A percentile compares a stretch with the other conserved stretches of the same genome.
Evolutionary conservation across 2,888 invertebrate species (phyloP).

Genomic region (Limnephilus lunatus): DNA sequence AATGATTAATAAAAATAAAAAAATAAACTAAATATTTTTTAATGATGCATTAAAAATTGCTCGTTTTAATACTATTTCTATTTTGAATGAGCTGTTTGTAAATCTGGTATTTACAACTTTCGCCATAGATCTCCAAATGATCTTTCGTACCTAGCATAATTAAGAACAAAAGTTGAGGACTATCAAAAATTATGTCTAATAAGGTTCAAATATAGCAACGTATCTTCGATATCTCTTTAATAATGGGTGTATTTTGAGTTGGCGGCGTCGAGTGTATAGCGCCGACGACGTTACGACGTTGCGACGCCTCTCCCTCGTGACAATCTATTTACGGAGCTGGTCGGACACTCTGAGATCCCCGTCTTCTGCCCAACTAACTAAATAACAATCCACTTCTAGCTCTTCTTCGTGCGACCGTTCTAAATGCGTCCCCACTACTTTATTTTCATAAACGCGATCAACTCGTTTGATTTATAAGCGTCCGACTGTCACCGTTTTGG

Average conservation of each 20-base stretch:
- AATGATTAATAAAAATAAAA: too few species aligned
- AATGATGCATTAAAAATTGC: too few species aligned
- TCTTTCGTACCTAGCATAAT: background rate
- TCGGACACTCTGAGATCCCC: conserved; percentile 54
- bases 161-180: background rate
- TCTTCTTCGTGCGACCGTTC: conserved; percentile 40
- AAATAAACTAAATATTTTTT: too few species aligned
- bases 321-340: conserved; percentile 60
- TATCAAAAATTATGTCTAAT: background rate
- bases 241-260: conserved; percentile 28
- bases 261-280: conserved; percentile 31
- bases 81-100: too few species aligned
- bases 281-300: conserved; percentile 51
- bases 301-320: conserved; percentile 58
- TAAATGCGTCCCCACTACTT: conserved; percentile 22
- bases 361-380: conserved; percentile 39
- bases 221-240: background rate
- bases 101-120: too few species aligned
- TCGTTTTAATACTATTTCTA: too few species aligned
- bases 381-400: conserved; percentile 51
- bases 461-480: conserved; percentile 44
- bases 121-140: background rate
- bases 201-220: background rate
- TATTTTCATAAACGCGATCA: conserved; percentile 47
- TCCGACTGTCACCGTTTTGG: conserved; percentile 42